Conservation (phyloP, 2,797 vertebrate genomes). For the Heteromormyrus szaboi region DNA sequence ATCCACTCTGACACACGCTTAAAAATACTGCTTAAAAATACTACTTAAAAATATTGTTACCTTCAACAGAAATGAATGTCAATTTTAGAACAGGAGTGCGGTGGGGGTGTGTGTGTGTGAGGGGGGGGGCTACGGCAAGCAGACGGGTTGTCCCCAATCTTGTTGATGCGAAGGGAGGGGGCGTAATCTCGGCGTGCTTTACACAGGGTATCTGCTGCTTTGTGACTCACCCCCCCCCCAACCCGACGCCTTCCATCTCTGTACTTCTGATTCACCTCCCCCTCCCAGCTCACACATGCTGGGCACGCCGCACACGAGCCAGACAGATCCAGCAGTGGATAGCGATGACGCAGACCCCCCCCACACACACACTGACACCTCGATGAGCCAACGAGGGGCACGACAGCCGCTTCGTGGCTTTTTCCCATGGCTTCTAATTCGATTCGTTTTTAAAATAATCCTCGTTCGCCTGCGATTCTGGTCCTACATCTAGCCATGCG, state of each 20-base stretch:
- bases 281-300: constrained; percentile 2
- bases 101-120: neutral
- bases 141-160: constrained; percentile 4
- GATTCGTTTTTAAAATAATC: neutral
- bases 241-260: neutral
- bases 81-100: neutral
- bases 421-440: neutral
- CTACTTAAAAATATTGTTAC: neutral
- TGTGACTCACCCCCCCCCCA: constrained; percentile 17
- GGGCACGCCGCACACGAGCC: neutral
- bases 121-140: neutral
- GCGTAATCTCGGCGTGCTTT: constrained; percentile 12
- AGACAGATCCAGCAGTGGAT: neutral
- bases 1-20: neutral
- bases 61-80: neutral
- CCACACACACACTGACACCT: neutral
- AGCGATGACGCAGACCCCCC: neutral
- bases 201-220: constrained; percentile 18
- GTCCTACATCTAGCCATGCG: neutral
- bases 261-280: neutral
- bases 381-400: neutral
- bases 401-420: neutral
- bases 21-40: neutral
- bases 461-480: neutral
- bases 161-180: neutral